These are phyloP conservation scores for Scotopteryx bipunctaria DNA, from an alignment of 2,888 invertebrate species.

Conservation along the genomic window DNA sequence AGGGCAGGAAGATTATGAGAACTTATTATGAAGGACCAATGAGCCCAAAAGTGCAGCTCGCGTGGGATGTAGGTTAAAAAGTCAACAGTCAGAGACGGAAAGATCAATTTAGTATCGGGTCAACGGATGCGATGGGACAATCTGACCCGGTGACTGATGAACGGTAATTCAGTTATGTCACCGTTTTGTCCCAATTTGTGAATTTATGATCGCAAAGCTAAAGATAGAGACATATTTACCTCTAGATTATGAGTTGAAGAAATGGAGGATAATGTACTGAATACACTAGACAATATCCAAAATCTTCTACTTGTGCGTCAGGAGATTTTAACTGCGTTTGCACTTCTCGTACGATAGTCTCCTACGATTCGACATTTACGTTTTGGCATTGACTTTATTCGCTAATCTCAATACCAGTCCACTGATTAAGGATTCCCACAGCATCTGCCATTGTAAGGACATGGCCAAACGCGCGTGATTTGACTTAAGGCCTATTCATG, in stretches of 20 bases:
- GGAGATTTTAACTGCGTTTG: too few relatives aligned
- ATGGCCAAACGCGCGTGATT: slow-evolving; percentile 7
- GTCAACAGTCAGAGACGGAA: neutral
- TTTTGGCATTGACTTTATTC: too few relatives aligned
- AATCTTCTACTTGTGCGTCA: too few relatives aligned
- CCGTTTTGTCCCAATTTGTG: neutral
- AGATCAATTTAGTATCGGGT: neutral
- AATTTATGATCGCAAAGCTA: neutral
- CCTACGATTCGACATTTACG: too few relatives aligned
- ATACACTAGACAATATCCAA: too few relatives aligned
- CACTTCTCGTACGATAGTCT: too few relatives aligned
- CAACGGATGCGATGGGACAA: neutral
- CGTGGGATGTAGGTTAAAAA: neutral
- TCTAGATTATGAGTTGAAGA: too few relatives aligned
- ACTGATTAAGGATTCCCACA: neutral
- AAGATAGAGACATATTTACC: too few relatives aligned
- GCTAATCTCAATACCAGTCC: neutral
- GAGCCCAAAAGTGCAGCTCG: neutral
- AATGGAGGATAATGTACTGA: too few relatives aligned
- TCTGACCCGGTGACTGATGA: neutral
- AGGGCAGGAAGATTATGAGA: too few relatives aligned
- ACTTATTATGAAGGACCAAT: too few relatives aligned
- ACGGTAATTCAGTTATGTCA: neutral
- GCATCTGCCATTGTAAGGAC: slow-evolving; percentile 1
- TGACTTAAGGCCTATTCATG: slow-evolving; percentile 1